phyloP scores from a whole-genome alignment of 2,113 vertebrate genomes.

The Chrysochloris asiatica region DNA sequence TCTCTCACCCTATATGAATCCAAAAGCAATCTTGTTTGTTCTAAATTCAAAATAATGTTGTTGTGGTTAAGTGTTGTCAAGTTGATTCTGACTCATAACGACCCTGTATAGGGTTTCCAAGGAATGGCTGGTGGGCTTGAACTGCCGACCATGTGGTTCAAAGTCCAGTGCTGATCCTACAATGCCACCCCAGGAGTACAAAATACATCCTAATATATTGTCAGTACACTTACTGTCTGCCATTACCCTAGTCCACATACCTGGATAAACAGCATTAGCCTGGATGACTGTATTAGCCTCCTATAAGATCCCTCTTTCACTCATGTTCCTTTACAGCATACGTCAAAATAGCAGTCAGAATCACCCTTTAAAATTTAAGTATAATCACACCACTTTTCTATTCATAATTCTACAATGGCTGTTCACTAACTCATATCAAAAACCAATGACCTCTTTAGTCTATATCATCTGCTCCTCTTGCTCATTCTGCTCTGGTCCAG shows the following conservation, averaged over 20 bases:
- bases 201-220: neutral
- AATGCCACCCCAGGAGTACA: no score
- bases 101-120: no score
- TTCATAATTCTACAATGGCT: neutral
- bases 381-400: neutral
- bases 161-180: no score
- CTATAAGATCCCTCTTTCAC: neutral
- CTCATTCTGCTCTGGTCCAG: neutral
- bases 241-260: neutral
- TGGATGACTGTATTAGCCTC: neutral
- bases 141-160: no score
- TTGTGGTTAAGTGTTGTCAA: no score
- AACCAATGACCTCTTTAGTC: neutral
- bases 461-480: neutral
- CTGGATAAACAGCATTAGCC: neutral
- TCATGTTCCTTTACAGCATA: neutral
- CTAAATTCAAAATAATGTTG: slow-evolving; percentile 10
- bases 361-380: neutral
- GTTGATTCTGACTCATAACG: no score
- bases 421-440: neutral
- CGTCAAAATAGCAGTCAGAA: neutral
- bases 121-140: no score
- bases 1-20: neutral
- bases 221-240: neutral
- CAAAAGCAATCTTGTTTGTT: neutral